Evolutionary conservation across 2,888 invertebrate species (phyloP).

Genomic region (Emmelina monodactyla): DNA sequence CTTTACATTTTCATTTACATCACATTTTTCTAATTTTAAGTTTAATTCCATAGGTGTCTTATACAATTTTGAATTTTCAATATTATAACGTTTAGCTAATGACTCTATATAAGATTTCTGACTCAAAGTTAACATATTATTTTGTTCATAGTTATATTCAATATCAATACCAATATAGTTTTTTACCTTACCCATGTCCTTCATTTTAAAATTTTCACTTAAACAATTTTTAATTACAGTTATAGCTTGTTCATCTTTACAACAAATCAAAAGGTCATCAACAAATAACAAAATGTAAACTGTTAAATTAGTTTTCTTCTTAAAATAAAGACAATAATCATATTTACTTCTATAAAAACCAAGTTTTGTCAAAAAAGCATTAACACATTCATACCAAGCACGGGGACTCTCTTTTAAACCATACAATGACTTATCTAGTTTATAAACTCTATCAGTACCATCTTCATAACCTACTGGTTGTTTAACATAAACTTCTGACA

Average conservation of each 20-base stretch:
- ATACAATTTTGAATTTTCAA: no score
- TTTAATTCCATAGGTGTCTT: no score
- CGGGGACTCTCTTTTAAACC: conserved; percentile 18
- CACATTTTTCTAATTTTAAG: no score
- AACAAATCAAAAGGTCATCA: conserved; percentile 21
- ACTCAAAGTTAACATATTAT: no score
- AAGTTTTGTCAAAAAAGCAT: conserved; percentile 14
- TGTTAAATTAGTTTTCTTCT: conserved; percentile 13
- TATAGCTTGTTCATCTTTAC: conserved; percentile 17
- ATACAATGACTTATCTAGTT: conserved; percentile 22
- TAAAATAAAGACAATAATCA: conserved; percentile 19
- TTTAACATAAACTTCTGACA: conserved; percentile 21
- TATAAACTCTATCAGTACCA: conserved; percentile 21
- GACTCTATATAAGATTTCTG: no score
- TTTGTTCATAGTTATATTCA: neutral
- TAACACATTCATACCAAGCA: conserved; percentile 18
- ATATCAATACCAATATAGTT: conserved; percentile 15
- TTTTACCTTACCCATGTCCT: conserved; percentile 21
- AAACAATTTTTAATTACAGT: conserved; percentile 18
- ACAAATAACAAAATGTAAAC: conserved; percentile 19
- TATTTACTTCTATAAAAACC: conserved; percentile 17
- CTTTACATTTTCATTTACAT: no score
- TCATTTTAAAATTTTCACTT: conserved; percentile 19
- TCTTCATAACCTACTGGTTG: conserved; percentile 22
- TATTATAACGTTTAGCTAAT: no score